These are phyloP conservation scores for Pyxicephalus adspersus DNA, from an alignment of 2,113 vertebrate genomes.

Conservation along the genomic window DNA sequence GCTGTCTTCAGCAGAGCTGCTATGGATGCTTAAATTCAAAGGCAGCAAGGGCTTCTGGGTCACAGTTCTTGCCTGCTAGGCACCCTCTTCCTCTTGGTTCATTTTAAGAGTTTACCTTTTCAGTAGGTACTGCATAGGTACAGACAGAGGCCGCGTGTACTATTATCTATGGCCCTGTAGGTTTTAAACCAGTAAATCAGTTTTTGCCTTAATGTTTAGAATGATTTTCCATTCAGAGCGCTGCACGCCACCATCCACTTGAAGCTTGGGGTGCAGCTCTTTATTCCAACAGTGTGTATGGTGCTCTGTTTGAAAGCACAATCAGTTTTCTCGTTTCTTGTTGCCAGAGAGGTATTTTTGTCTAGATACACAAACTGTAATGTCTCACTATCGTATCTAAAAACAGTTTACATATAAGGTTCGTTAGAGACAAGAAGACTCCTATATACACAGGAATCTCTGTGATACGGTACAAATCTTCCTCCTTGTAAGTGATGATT, in stretches of 20 bases:
- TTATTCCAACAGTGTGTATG: background rate
- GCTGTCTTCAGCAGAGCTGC: slow-evolving; percentile 20
- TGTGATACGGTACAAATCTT: slow-evolving; percentile 19
- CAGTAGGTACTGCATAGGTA: slow-evolving; percentile 34
- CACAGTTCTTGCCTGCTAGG: background rate
- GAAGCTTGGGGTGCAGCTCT: background rate
- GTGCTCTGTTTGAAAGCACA: slow-evolving; percentile 26
- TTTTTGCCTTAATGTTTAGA: slow-evolving; percentile 41
- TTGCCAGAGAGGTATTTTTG: background rate
- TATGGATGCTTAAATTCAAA: background rate
- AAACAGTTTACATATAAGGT: background rate
- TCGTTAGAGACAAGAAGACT: background rate
- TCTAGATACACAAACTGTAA: background rate
- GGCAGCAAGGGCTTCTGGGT: slow-evolving; percentile 14
- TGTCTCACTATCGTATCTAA: background rate
- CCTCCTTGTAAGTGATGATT: background rate
- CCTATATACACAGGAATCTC: slow-evolving; percentile 2
- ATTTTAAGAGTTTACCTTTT: background rate
- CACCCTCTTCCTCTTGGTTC: slow-evolving; percentile 4
- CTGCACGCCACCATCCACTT: background rate
- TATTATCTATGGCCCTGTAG: background rate
- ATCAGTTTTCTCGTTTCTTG: background rate
- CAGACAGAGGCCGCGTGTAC: slow-evolving; percentile 4
- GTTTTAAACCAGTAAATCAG: slow-evolving; percentile 23
- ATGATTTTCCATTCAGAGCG: slow-evolving; percentile 27